Evolutionary conservation across 1,140 invertebrate genomes (phyloP).

Genomic region (Melipona quadrifasciata): DNA sequence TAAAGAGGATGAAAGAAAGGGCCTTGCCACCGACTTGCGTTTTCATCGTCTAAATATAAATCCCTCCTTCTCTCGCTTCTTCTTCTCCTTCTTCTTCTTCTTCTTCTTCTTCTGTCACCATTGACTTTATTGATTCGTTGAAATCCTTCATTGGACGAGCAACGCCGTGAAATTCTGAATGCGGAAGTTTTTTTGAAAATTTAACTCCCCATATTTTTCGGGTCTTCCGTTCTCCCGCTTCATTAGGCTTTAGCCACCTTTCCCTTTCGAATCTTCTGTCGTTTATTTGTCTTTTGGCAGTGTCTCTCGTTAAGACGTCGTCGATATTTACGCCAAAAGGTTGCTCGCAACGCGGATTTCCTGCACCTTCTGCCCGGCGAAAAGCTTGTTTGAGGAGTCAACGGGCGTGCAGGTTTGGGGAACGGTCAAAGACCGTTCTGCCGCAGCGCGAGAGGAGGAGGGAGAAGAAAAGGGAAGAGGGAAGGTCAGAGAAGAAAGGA

Average conservation of each 20-base stretch:
- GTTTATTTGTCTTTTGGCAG: neutral
- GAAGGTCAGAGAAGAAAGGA: slow-evolving; percentile 21
- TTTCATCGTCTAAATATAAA: slow-evolving; percentile 62
- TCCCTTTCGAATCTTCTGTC: neutral
- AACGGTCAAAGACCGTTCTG: slow-evolving; percentile 15
- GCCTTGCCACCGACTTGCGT: slow-evolving; percentile 49
- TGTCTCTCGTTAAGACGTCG: slow-evolving; percentile 19
- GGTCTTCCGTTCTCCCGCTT: neutral
- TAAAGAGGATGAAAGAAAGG: slow-evolving; percentile 59
- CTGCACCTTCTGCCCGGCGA: neutral
- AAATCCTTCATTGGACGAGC: neutral
- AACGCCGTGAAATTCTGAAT: neutral
- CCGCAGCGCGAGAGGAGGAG: neutral
- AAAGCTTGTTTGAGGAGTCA: slow-evolving; percentile 27
- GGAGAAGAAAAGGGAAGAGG: no score
- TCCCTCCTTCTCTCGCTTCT: slow-evolving; percentile 12
- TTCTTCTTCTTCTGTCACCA: no score
- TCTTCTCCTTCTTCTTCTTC: neutral
- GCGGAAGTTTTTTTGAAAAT: no score
- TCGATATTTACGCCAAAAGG: slow-evolving; percentile 14
- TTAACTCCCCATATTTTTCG: no score
- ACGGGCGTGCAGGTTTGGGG: slow-evolving; percentile 7
- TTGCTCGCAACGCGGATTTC: slow-evolving; percentile 20
- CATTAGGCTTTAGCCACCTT: neutral
- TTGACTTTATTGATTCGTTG: slow-evolving; percentile 9